Evolutionary conservation across 2,888 invertebrate genomes (phyloP).

Genomic region (Meta bourneti): DNA sequence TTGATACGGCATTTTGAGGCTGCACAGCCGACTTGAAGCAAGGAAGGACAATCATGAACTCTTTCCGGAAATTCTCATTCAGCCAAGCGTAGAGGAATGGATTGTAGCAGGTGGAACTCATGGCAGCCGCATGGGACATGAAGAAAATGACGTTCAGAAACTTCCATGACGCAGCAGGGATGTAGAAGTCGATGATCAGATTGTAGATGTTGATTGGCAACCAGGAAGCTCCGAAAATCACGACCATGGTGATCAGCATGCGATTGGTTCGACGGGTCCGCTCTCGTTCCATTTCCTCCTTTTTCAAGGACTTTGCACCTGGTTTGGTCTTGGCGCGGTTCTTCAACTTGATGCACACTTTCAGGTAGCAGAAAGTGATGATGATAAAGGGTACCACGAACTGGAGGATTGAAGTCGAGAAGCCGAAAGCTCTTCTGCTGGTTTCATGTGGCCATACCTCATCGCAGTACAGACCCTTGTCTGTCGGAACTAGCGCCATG

Average conservation of each 20-base stretch:
- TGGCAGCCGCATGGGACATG: conserved; percentile 92
- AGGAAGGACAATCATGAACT: conserved; percentile 85
- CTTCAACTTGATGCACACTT: conserved; percentile 90
- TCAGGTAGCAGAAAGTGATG: conserved; percentile 96
- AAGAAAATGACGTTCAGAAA: conserved; percentile 94
- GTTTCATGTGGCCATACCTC: conserved; percentile 94
- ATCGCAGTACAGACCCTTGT: conserved; percentile 87
- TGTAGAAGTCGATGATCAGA: conserved; percentile 88
- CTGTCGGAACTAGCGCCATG: conserved; percentile 83
- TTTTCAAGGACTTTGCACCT: conserved; percentile 87
- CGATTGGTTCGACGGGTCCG: conserved; percentile 95
- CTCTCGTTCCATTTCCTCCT: conserved; percentile 94
- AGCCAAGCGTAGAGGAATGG: conserved; percentile 98
- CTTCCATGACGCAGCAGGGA: conserved; percentile 85
- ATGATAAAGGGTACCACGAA: conserved; percentile 96
- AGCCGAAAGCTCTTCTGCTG: conserved; percentile 89
- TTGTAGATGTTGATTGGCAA: conserved; percentile 94
- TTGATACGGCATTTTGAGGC: conserved; percentile 18
- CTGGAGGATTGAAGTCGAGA: conserved; percentile 92
- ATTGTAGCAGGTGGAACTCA: conserved; percentile 97
- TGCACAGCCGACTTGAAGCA: conserved; percentile 77
- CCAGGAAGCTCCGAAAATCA: conserved; percentile 98
- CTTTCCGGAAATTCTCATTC: conserved; percentile 95
- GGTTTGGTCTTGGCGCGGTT: conserved; percentile 89
- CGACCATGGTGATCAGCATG: conserved; percentile 98